Base-by-base conservation (phyloP, 2,113 vertebrate genomes). In the Heteronetta atricapilla region DNA sequence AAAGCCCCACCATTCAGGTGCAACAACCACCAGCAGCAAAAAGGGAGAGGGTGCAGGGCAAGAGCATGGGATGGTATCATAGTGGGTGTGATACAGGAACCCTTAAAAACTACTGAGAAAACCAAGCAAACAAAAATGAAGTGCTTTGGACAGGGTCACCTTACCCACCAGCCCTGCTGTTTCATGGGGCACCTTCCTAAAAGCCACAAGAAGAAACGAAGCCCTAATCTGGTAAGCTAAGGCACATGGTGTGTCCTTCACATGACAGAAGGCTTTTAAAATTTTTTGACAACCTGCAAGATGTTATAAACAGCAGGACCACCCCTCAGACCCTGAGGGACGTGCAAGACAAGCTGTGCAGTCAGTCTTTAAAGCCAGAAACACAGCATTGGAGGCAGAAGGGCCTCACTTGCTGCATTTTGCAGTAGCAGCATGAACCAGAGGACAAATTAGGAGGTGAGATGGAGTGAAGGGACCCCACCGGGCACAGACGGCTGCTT, bases 121-220 rank as follows among this genome's bases (percentile, higher is more conserved):
- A 77, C 7, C 8, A 88, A 53, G 5, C 23, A 60, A 44, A 1
- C 15, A 60, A 50, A 82, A 53, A 28, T 0, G 4, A 88, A 52
- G n/a, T n/a, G 40, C 11, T 74, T 9, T 59, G 63, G 68, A 86
- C 14, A 55, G n/a, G 16, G 36, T 18, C 36, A 6, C 29, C 5
- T 0, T n/a, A 19, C n/a, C 13, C 29, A 58, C n/a, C 76, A 67
- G 22, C 12, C 25, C 67, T 50, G 10, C 26, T 83, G 40, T 5
- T 13, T 28, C 0, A 0, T 11, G 1, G 0, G 2, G 25, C 3
- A 2, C 46, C n/a, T 11, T 83, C 23, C 14, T 78, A 9, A 5
- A 8, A 74, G 10, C 13, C 1, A 17, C 3, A 9, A 29, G 15
- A 7, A 86, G 25, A 72, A 70, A 86, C 1, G 1, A 56, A 56